Conservation (phyloP, 2,888 invertebrate genomes). For the Rhorus exstirpatorius region DNA sequence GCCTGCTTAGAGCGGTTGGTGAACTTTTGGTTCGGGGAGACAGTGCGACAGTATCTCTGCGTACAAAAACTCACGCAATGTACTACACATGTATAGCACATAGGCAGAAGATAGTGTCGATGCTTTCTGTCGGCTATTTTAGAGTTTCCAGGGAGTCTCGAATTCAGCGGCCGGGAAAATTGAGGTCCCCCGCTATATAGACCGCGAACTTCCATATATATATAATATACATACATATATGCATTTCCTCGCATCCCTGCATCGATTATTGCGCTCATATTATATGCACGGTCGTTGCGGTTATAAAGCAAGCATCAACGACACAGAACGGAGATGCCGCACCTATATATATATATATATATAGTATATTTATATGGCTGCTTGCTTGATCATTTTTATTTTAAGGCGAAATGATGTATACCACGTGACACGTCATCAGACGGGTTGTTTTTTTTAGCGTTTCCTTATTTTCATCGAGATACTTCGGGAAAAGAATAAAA, state of each 20-base stretch:
- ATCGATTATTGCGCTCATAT: conserved; percentile 30
- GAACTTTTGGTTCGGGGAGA: conserved; percentile 8
- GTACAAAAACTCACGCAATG: background rate
- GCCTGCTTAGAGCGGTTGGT: no score
- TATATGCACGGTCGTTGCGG: background rate
- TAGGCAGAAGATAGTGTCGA: conserved; percentile 31
- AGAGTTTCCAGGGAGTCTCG: conserved; percentile 57
- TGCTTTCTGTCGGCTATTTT: conserved; percentile 54
- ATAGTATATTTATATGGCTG: no score
- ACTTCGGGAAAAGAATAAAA: no score
- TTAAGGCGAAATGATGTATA: no score
- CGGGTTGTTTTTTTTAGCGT: no score
- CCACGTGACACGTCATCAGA: no score
- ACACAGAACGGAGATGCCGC: conserved; percentile 7
- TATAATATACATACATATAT: background rate
- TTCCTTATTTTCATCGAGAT: no score
- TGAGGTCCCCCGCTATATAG: conserved; percentile 9
- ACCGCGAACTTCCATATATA: conserved; percentile 3
- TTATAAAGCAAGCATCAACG: conserved; percentile 9
- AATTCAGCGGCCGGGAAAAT: conserved; percentile 54
- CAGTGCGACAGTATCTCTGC: conserved; percentile 4
- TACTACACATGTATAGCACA: background rate
- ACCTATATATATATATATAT: no score
- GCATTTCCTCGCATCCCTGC: conserved; percentile 11
- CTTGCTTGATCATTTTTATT: no score